Evolutionary conservation across 2,113 vertebrate genomes (phyloP), one percentile per base, ranked within the genome.

Genomic region (Dipodomys stephensi): DNA sequence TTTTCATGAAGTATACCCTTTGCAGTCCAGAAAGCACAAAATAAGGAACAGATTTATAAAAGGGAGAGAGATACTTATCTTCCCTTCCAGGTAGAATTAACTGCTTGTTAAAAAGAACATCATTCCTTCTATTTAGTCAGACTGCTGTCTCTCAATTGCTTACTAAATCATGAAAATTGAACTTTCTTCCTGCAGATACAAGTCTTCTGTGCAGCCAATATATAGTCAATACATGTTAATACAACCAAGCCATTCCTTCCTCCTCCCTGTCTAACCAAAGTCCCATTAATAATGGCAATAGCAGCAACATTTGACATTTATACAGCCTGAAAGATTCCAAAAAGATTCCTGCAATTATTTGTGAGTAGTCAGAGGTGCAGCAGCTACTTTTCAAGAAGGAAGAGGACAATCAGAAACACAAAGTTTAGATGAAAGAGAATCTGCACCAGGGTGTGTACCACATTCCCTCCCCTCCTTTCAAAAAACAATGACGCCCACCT

Each of bases 81-180:
- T 91, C 11, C 46, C 76, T 95, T 57, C 35, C 49, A 94, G 86
- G 92, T 95, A 95, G 83, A 94, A 80, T 69, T 87, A 94, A 91
- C 76, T 92, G 79, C 79, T 93, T 95, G 64, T 83, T 94, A 96
- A 95, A 94, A 86, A 92, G 72, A 30, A 96, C 93, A 93, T 87
- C 76, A 74, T 88, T 92, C 57, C 71, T 93, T 95, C 57, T 95
- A 46, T 95, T 90, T 94, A 94, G 46, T 57, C 67, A 93, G 83
- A 93, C n/a, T 95, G 79, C 85, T 94, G 20, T 90, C 80, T 95
- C 76, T 93, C 90, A 62, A 67, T 64, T 92, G 76, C 90, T 94
- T 77, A 62, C 88, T 96, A 93, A 95, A 92, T 96, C 96, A 92
- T 84, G 85, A 71, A 95, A 88, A 93, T 79, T 81, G 88, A 91